phyloP scores from a whole-genome alignment of 2,113 vertebrate species.

The Myrmecophaga tridactyla region DNA sequence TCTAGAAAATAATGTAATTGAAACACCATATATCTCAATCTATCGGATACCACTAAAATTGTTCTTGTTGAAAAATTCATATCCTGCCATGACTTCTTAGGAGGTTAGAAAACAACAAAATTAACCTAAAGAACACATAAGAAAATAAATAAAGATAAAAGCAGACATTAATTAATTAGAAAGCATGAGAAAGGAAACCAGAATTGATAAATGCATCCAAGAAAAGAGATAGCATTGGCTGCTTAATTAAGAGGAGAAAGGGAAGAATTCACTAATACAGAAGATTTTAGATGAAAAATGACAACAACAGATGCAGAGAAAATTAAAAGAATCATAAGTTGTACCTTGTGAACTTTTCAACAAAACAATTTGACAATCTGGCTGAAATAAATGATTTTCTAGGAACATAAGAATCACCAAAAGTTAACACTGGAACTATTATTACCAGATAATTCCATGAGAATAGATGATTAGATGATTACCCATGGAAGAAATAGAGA shows the following conservation, averaged over 20 bases:
- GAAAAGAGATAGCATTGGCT: slow-evolving; percentile 2
- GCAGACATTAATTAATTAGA: slow-evolving; percentile 16
- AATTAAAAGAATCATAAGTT: slow-evolving; percentile 37
- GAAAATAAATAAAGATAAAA: slow-evolving; percentile 47
- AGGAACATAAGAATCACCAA: slow-evolving; percentile 60
- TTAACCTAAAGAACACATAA: slow-evolving; percentile 5
- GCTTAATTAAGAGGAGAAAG: slow-evolving; percentile 36
- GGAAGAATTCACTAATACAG: slow-evolving; percentile 8
- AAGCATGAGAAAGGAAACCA: slow-evolving; percentile 29
- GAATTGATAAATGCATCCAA: background rate
- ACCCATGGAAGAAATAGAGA: background rate
- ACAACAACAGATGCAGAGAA: slow-evolving; percentile 59
- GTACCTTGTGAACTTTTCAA: slow-evolving; percentile 55
- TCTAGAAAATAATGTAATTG: background rate
- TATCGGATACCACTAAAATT: background rate
- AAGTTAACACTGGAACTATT: slow-evolving; percentile 27
- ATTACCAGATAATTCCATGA: slow-evolving; percentile 10
- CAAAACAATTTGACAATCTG: slow-evolving; percentile 56
- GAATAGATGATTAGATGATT: slow-evolving; percentile 40
- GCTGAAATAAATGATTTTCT: slow-evolving; percentile 57
- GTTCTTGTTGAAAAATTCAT: slow-evolving; percentile 40
- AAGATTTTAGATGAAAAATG: slow-evolving; percentile 41
- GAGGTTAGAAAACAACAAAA: slow-evolving; percentile 27
- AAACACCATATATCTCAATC: background rate
- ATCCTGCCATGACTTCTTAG: background rate